Percentiles rank a stretch among this genome's conserved stretches.
Conservation (phyloP, 2,888 invertebrate genomes). For the Cyclophora punctaria region DNA sequence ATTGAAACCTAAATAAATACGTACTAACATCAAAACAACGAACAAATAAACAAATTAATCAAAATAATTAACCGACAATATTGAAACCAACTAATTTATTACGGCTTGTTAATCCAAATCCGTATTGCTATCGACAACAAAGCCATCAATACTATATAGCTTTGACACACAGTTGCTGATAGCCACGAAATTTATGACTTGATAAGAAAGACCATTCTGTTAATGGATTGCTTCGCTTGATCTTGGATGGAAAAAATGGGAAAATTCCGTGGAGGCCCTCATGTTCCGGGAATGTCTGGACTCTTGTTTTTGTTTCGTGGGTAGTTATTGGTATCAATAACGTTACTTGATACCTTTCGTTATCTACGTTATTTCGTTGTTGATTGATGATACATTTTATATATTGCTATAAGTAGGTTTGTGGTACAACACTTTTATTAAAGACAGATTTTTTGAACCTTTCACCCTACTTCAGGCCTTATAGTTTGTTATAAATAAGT, state of each 20-base stretch:
- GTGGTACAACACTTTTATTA: too few species aligned
- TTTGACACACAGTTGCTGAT: conserved; percentile 40
- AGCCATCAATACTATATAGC: conserved; percentile 36
- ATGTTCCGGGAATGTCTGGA: conserved; percentile 12
- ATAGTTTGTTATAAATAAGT: too few species aligned
- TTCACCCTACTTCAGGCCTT: too few species aligned
- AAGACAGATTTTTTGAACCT: too few species aligned
- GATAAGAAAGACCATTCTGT: conserved; percentile 48
- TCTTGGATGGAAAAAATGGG: conserved; percentile 16
- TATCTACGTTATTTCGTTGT: too few species aligned
- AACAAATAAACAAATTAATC: too few species aligned
- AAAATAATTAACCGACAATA: not conserved
- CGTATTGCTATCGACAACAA: conserved; percentile 22
- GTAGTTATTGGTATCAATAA: too few species aligned
- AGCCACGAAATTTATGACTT: conserved; percentile 52
- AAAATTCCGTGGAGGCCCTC: conserved; percentile 15
- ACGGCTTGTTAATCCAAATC: conserved; percentile 15
- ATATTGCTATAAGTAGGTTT: too few species aligned
- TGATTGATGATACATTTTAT: too few species aligned
- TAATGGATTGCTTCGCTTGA: conserved; percentile 52
- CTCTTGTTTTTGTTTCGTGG: conserved; percentile 3
- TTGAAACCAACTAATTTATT: not conserved
- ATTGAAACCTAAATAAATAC: too few species aligned
- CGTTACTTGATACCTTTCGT: too few species aligned
- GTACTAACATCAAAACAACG: too few species aligned